Conservation (phyloP, 2,113 vertebrate species). For the Myotis yumanensis region DNA sequence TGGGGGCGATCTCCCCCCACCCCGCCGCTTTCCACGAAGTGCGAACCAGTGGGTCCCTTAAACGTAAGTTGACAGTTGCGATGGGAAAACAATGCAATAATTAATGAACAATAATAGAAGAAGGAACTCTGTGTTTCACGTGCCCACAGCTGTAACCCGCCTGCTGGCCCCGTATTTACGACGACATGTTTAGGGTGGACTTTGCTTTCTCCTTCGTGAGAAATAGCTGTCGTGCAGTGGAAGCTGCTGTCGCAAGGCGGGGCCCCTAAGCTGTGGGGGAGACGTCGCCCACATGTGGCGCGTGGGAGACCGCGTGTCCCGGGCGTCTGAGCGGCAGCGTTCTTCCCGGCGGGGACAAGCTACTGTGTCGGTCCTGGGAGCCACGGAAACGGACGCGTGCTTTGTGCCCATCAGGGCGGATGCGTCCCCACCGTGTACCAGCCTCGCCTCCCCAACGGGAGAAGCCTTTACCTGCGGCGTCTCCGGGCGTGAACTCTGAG, state of each 20-base stretch:
- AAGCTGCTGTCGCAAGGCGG: not conserved
- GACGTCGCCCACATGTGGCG: not conserved
- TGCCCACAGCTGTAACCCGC: not conserved
- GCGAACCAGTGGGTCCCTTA: too few relatives aligned
- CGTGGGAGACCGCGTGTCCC: not conserved
- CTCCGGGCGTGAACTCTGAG: conserved; percentile 59
- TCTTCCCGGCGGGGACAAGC: not conserved
- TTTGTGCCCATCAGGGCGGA: not conserved
- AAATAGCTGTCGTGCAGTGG: too few relatives aligned
- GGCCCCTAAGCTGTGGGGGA: not conserved
- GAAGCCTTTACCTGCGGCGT: conserved; percentile 15
- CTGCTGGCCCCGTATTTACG: not conserved
- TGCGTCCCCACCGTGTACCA: not conserved
- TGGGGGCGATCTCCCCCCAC: too few relatives aligned
- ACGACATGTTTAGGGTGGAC: not conserved
- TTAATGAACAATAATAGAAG: not conserved
- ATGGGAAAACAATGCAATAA: not conserved
- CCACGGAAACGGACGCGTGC: not conserved
- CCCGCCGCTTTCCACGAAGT: too few relatives aligned
- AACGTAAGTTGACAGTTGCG: too few relatives aligned
- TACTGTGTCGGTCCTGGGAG: not conserved
- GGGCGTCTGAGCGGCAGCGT: not conserved
- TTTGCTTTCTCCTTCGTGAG: not conserved
- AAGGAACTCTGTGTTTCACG: not conserved
- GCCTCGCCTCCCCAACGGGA: not conserved